These are phyloP conservation scores for Ptilonorhynchus violaceus DNA, from an alignment of 2,113 vertebrate species.

Conservation along the genomic window DNA sequence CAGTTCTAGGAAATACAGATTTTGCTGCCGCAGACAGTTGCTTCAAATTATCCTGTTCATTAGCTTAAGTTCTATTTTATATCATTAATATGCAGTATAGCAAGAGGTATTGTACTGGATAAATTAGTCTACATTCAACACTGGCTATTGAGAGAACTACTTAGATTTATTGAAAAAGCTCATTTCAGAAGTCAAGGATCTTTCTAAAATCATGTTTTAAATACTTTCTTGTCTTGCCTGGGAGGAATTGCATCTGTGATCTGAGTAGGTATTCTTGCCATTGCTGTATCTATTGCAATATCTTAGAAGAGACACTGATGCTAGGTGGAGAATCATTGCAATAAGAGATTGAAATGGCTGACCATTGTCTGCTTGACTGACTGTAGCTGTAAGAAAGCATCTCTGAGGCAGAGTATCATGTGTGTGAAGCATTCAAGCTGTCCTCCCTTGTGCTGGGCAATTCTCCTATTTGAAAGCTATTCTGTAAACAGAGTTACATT, in stretches of 20 bases:
- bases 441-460: not conserved
- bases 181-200: not conserved
- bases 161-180: not conserved
- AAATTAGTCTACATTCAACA: not conserved
- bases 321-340: slow-evolving; percentile 31
- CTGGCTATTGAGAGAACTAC: not conserved
- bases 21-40: not conserved
- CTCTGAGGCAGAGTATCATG: not conserved
- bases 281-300: slow-evolving; percentile 5
- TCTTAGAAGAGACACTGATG: not conserved
- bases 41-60: not conserved
- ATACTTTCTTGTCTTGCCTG: slow-evolving; percentile 44
- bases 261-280: slow-evolving; percentile 27
- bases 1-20: not conserved
- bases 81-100: not conserved
- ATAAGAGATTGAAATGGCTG: slow-evolving; percentile 26
- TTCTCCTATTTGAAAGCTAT: not conserved
- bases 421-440: not conserved
- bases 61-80: not conserved
- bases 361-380: slow-evolving; percentile 36
- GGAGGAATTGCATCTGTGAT: slow-evolving; percentile 34
- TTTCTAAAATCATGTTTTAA: slow-evolving; percentile 41
- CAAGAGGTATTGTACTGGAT: not conserved
- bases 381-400: slow-evolving; percentile 22
- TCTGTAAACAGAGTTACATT: not conserved